These are phyloP conservation scores for Neotoma lepida DNA, from an alignment of 2,113 vertebrate species.

Conservation along the genomic window DNA sequence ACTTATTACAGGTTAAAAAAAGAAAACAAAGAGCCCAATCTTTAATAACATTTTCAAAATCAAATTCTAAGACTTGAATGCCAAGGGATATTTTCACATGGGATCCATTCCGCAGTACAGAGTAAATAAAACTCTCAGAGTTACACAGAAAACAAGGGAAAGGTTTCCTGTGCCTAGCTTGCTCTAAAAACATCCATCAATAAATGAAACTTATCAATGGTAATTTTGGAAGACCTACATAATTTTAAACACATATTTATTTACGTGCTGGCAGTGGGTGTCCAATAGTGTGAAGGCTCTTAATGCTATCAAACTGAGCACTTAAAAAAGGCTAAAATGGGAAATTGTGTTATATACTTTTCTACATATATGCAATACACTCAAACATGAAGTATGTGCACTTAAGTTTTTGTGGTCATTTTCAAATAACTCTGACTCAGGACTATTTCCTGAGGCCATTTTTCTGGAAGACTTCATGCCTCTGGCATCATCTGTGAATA, in stretches of 20 bases:
- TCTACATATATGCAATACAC: not conserved
- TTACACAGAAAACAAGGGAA: not conserved
- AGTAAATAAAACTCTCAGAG: conserved; percentile 17
- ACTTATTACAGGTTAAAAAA: not conserved
- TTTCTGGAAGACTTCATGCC: not conserved
- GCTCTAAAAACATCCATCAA: not conserved
- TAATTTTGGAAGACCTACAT: not conserved
- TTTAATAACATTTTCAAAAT: not conserved
- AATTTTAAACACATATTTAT: not conserved
- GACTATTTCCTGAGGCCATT: no score
- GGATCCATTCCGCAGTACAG: not conserved
- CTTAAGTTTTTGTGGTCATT: not conserved
- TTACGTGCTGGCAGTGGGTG: not conserved
- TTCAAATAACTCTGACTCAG: not conserved
- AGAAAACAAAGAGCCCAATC: not conserved
- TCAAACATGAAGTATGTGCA: not conserved
- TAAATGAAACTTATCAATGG: not conserved
- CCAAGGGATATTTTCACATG: not conserved
- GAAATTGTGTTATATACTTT: not conserved
- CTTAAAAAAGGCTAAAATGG: not conserved
- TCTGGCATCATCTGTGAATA: not conserved
- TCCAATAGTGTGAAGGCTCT: not conserved
- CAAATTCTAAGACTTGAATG: not conserved
- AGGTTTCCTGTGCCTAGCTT: not conserved
- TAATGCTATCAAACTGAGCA: not conserved